Base-by-base conservation (phyloP, 2,888 invertebrate genomes). In the Chromoteleia sp. region DNA sequence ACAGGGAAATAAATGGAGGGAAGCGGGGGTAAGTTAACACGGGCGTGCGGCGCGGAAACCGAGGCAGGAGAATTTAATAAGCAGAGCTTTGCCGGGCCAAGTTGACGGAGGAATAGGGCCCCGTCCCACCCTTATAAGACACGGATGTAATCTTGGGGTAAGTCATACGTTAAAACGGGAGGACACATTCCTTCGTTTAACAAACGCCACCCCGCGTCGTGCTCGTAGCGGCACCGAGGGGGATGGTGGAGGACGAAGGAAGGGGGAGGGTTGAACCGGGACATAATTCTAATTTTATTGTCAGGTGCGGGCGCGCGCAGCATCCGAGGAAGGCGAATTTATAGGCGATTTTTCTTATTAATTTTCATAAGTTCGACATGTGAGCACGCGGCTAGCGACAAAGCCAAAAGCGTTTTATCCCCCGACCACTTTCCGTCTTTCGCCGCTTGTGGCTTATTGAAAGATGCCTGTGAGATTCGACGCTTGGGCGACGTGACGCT, bases 301-400 rank as follows among this genome's bases (percentile, higher is more conserved):
- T 88, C 87, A 79, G 54, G 76, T 83, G 87, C 78, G 84, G 87
- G 84, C 85, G 86, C 87, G 87, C 85, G 76, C 74, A 82, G 76
- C 68, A 71, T 67, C 80, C 65, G 81, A 84, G 84, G 86, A 75
- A 85, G 84, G 83, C 84, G 85, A 89, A 91, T 91, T 91, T 91
- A 91, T 89, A 89, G 88, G 87, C 89, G 88, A 91, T 91, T 91
- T 91, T 91, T 91, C 91, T 90, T 91, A 90, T 91, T 91, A 91
- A 91, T 91, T 91, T 91, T 91, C 91, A 89, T 90, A 91, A 91
- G 89, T 91, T 91, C 90, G 91, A 91, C 91, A 88, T 88, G 89
- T 86, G 89, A 87, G 74, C 15, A 15, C 54, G 83, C 65, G 73
- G 65, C 71, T 81, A 83, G 85, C 86, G 86, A 87, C 90, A 88